phyloP scores from a whole-genome alignment of 2,888 invertebrate genomes.

The Orchestes rusci region DNA sequence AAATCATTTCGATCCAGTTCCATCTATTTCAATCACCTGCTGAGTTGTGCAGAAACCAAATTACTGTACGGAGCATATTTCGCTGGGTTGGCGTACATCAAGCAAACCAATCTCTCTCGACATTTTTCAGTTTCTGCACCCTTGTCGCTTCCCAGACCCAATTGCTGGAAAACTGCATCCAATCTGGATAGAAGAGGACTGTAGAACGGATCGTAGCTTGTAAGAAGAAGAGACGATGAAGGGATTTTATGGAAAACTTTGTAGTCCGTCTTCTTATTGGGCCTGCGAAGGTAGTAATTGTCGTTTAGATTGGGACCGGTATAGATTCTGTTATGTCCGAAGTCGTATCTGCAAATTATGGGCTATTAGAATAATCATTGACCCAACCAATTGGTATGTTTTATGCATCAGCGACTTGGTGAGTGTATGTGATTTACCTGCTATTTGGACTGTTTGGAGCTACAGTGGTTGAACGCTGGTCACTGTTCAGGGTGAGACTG shows the following conservation, averaged over 20 bases:
- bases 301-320: conserved; percentile 52
- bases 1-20: no score
- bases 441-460: conserved; percentile 37
- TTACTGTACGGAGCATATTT: conserved; percentile 87
- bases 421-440: conserved; percentile 39
- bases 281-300: conserved; percentile 56
- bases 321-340: conserved; percentile 48
- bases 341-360: conserved; percentile 49
- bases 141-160: conserved; percentile 47
- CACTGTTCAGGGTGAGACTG: conserved; percentile 30
- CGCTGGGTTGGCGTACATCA: conserved; percentile 82
- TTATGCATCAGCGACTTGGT: no score
- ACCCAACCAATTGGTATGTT: background rate
- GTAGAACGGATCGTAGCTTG: conserved; percentile 86
- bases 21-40: no score
- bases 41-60: conserved; percentile 78
- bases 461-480: conserved; percentile 26
- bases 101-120: conserved; percentile 74
- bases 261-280: conserved; percentile 55
- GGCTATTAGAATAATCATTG: no score
- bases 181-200: conserved; percentile 77
- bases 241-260: conserved; percentile 85
- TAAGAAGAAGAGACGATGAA: conserved; percentile 69
- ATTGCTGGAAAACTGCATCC: conserved; percentile 73
- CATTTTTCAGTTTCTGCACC: conserved; percentile 58